Evolutionary conservation across 2,888 invertebrate species (phyloP), one percentile per base, ranked within the genome.

Genomic region (Limnephilus marmoratus): DNA sequence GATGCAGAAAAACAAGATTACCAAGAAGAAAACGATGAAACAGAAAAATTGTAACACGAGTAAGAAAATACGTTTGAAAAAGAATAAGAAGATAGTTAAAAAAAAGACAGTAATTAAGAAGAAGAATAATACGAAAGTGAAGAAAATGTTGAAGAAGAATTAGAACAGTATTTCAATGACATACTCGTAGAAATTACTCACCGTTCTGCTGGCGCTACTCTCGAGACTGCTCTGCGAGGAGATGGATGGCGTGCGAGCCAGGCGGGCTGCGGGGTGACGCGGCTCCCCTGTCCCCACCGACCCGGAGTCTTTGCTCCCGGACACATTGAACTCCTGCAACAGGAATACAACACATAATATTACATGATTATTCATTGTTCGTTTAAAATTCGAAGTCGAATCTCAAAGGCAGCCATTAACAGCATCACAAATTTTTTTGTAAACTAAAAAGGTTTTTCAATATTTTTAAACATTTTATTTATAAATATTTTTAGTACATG

Each of bases 221-320:
- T 98, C 98, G 93, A 98, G 96, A 94, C 98, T 98, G 95, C 98
- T 97, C 95, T 98, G 98, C 92, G 98, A 98, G 24, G 98, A 98
- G 94, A 98, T 97, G 53, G 98, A 98, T 49, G 98, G 97, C 0
- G 98, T 98, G 93, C 98, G 96, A 93, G 97, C 97, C 41, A 98
- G 96, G 80, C 97, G 96, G 83, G 95, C 95, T 93, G 96, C 95
- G 88, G 96, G 95, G 53, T 91, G 93, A 24, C 87, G 85, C 2
- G 92, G 90, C 4, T 92, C 93, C n/a, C 89, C 92, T 90, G 97
- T 97, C 94, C 97, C 97, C 80, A 97, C 96, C 90, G 96, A 96
- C 93, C 97, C 96, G 86, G 97, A 96, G 94, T 97, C 97, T 94
- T 97, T 97, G 4, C 68, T 68, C 68, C 68, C 68, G 86, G 96